A percentile compares a stretch with the other conserved stretches of the same genome.
Conservation (phyloP, 2,113 vertebrate genomes). For the Acanthisitta chloris region DNA sequence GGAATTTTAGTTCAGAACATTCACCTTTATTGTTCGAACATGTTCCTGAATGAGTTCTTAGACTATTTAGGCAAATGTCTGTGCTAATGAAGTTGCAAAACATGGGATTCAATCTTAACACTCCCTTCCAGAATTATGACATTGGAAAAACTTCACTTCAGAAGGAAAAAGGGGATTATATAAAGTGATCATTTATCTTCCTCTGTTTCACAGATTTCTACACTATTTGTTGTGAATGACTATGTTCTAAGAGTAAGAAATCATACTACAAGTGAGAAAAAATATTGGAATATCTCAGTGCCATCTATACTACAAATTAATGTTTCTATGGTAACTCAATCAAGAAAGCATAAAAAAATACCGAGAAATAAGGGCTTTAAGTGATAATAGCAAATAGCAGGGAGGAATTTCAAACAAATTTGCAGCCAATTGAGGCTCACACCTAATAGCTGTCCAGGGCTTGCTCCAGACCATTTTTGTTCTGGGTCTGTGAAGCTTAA, state of each 20-base stretch:
- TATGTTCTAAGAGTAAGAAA: not conserved
- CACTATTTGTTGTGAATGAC: not conserved
- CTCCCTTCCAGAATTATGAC: not conserved
- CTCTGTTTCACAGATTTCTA: not conserved
- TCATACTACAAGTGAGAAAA: not conserved
- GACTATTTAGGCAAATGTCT: not conserved
- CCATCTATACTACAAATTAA: not conserved
- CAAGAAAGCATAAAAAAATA: not conserved
- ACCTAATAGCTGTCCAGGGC: not conserved
- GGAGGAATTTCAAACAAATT: not conserved
- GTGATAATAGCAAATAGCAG: not conserved
- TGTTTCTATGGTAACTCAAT: not conserved
- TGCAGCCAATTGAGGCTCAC: not conserved
- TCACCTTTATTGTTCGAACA: not conserved
- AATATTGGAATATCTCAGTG: not conserved
- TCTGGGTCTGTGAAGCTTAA: not conserved
- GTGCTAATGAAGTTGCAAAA: not conserved
- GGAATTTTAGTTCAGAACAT: slow-evolving; percentile 46
- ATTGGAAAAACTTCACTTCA: not conserved
- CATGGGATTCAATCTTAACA: not conserved
- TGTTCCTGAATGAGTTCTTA: not conserved
- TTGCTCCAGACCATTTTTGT: not conserved
- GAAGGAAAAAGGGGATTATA: not conserved
- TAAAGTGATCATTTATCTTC: not conserved
- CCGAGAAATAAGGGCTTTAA: not conserved